Base-by-base conservation (phyloP, 2,888 invertebrate species). In the Malthinus flaveolus region DNA sequence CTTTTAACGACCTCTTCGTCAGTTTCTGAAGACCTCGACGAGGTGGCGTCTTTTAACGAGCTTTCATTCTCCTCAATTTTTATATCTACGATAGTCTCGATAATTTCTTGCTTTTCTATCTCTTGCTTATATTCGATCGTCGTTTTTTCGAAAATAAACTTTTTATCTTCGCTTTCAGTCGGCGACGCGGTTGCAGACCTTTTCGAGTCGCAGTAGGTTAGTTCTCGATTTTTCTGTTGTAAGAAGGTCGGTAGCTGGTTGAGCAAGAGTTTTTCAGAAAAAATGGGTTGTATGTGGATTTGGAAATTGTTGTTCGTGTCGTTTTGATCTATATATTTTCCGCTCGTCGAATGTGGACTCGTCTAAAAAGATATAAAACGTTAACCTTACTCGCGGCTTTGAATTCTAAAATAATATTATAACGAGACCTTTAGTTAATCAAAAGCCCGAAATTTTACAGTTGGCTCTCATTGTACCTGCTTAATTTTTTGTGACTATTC, bases 301-400 rank as follows among this genome's bases (percentile, higher is more conserved):
- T 69, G 68, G 33, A 70, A 68, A 55, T 75, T 75, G 58, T 75
- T 76, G 57, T 75, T 75, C 9, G 69, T 62, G 56, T 75, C 75
- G 59, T 71, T 72, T 62, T 67, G 23, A 23, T 23, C 23, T 64
- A 61, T 67, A 65, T 3, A 45, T 7, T 39, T 44, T 23, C 23
- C 46, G 32, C 34, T 59, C 15, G n/a, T 13, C 7, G 23, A 15
- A 12, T 13, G 49, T 5, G 37, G 8, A 3, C 11, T 23, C 11
- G 31, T 4, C 49, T 49, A 37, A 31, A 49, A 49, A n/a, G n/a
- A n/a, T n/a, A n/a, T n/a, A n/a, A n/a, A n/a, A n/a, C n/a, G n/a
- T n/a, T n/a, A n/a, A n/a, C n/a, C n/a, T n/a, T n/a, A n/a, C n/a
- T n/a, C n/a, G n/a, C n/a, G n/a, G n/a, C n/a, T n/a, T n/a, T n/a